Evolutionary conservation across 2,797 vertebrate genomes (phyloP).

Genomic region (Hephaestus fuliginosus): DNA sequence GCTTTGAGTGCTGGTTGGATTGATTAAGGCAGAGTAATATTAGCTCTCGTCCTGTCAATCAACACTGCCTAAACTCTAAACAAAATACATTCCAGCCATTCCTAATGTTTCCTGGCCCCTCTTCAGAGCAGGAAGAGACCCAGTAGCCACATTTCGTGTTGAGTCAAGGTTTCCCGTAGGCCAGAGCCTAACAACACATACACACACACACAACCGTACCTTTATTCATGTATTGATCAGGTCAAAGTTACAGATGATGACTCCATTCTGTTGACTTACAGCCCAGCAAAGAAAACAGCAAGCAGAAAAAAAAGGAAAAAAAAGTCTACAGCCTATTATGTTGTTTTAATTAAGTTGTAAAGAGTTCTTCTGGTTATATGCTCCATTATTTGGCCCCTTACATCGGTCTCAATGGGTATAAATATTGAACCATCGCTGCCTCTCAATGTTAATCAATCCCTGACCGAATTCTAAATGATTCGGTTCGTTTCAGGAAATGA

Average conservation of each 20-base stretch:
- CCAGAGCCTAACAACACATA: conserved; percentile 12
- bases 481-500: conserved; percentile 88
- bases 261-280: conserved; percentile 87
- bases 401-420: conserved; percentile 84
- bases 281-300: conserved; percentile 75
- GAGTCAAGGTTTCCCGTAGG: conserved; percentile 22
- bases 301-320: conserved; percentile 62
- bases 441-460: conserved; percentile 89
- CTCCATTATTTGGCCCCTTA: conserved; percentile 86
- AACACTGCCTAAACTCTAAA: not conserved
- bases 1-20: not conserved
- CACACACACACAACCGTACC: conserved; percentile 43
- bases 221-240: conserved; percentile 90
- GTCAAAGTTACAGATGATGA: conserved; percentile 81
- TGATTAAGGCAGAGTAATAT: not conserved
- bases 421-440: conserved; percentile 87
- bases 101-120: conserved; percentile 17
- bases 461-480: conserved; percentile 88
- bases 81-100: not conserved
- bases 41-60: not conserved
- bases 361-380: conserved; percentile 82
- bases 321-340: conserved; percentile 82
- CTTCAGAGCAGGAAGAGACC: conserved; percentile 4
- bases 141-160: conserved; percentile 2
- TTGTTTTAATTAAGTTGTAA: conserved; percentile 91